A percentile compares a stretch with the other conserved stretches of the same genome.
phyloP scores from a whole-genome alignment of 1,140 invertebrate genomes.

The Scylla paramamosain region DNA sequence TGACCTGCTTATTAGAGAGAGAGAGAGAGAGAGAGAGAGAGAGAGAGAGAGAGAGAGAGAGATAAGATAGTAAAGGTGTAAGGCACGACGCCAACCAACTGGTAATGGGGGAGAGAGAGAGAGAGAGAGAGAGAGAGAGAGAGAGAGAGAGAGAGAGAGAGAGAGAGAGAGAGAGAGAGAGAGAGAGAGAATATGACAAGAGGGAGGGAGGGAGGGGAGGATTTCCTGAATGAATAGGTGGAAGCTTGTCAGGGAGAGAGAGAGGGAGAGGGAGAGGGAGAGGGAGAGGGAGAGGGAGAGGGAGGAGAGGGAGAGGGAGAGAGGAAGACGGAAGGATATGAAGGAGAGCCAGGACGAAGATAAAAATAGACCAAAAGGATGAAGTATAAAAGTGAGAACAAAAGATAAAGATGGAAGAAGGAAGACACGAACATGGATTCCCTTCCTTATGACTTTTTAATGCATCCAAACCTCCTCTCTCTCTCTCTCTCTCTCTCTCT shows the following conservation, averaged over 20 bases:
- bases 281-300: neutral
- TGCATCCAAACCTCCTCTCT: neutral
- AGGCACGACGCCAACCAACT: neutral
- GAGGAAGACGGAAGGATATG: neutral
- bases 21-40: slow-evolving; percentile 52
- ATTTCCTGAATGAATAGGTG: neutral
- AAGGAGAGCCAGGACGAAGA: neutral
- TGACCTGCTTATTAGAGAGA: neutral
- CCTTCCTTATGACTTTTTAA: slow-evolving; percentile 18
- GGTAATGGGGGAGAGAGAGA: no score
- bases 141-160: slow-evolving; percentile 53
- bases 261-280: neutral
- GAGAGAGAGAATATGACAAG: neutral
- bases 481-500: slow-evolving; percentile 43
- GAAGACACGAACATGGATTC: neutral
- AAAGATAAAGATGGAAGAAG: neutral
- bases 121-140: no score
- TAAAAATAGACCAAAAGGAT: no score
- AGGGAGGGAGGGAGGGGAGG: neutral
- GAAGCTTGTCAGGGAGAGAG: neutral
- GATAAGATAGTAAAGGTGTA: neutral
- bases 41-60: slow-evolving; percentile 52
- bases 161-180: slow-evolving; percentile 51
- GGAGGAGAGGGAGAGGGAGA: neutral
- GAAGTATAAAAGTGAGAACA: neutral